These are phyloP conservation scores for Drosophila melanogaster DNA, from an alignment of 1,140 invertebrate species.

Conservation along the genomic window DNA sequence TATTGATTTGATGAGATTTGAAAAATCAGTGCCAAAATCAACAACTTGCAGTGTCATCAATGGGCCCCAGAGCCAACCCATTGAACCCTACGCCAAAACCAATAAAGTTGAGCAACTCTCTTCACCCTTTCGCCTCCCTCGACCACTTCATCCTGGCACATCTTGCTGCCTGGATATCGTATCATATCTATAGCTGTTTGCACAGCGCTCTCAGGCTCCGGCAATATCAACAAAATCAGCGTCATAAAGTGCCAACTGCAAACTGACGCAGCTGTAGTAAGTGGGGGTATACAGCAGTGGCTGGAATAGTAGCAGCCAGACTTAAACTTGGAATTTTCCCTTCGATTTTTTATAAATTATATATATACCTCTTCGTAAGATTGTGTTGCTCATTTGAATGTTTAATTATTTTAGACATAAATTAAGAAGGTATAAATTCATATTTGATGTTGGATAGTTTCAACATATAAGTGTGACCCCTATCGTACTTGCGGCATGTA, in stretches of 20 bases:
- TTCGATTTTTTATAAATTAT: too few species aligned
- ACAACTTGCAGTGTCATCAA: slow-evolving; percentile 58
- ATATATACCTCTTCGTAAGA: too few species aligned
- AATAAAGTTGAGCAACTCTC: slow-evolving; percentile 56
- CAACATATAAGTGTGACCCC: neutral
- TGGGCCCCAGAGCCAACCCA: slow-evolving; percentile 29
- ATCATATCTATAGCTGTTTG: slow-evolving; percentile 69
- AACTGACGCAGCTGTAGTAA: slow-evolving; percentile 35
- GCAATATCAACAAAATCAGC: slow-evolving; percentile 77
- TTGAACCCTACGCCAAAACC: slow-evolving; percentile 66
- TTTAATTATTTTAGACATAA: too few species aligned
- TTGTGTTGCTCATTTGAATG: too few species aligned
- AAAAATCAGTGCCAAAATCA: slow-evolving; percentile 54
- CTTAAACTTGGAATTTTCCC: too few species aligned
- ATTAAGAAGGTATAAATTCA: too few species aligned
- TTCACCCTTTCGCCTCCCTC: neutral
- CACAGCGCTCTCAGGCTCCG: slow-evolving; percentile 58
- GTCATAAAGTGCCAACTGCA: slow-evolving; percentile 69
- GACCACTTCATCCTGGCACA: slow-evolving; percentile 27
- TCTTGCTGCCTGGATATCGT: slow-evolving; percentile 36
- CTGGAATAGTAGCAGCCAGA: neutral
- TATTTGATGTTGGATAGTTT: neutral
- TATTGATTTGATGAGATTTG: slow-evolving; percentile 63
- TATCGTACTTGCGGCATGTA: slow-evolving; percentile 36
- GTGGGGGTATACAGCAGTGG: neutral